phyloP scores from a whole-genome alignment of 2,888 invertebrate species.

The Alloscopus bannaensis region DNA sequence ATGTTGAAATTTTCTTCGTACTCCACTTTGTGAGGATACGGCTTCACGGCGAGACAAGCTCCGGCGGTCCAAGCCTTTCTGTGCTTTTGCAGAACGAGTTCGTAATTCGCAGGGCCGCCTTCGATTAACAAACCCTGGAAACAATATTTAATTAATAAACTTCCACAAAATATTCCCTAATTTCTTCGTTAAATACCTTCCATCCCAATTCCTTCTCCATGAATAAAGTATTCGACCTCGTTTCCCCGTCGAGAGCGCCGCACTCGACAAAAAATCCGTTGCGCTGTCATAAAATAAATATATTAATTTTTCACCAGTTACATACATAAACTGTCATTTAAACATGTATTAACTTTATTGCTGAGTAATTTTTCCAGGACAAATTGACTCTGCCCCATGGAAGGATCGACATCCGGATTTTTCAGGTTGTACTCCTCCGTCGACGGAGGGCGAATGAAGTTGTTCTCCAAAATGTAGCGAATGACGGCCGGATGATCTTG shows the following conservation, averaged over 20 bases:
- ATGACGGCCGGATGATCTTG: slow-evolving; percentile 64
- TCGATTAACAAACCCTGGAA: slow-evolving; percentile 75
- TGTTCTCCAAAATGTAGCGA: slow-evolving; percentile 41
- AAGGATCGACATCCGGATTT: slow-evolving; percentile 69
- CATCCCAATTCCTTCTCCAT: slow-evolving; percentile 75
- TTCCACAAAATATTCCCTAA: too few relatives aligned
- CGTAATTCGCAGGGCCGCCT: slow-evolving; percentile 75
- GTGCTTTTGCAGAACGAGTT: slow-evolving; percentile 73
- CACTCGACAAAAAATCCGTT: slow-evolving; percentile 69
- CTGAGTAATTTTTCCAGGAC: slow-evolving; percentile 69
- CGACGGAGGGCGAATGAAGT: slow-evolving; percentile 41
- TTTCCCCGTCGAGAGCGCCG: slow-evolving; percentile 76
- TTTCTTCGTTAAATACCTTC: too few relatives aligned
- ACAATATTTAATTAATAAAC: too few relatives aligned
- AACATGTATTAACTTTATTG: slow-evolving; percentile 69
- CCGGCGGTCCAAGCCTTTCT: slow-evolving; percentile 75
- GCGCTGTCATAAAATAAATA: slow-evolving; percentile 58
- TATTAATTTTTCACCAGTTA: neutral
- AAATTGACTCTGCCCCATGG: slow-evolving; percentile 73
- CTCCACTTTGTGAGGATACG: slow-evolving; percentile 67
- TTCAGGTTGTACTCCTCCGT: slow-evolving; percentile 69
- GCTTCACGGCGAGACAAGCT: slow-evolving; percentile 74
- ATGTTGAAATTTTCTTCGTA: slow-evolving; percentile 26
- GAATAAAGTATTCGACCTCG: slow-evolving; percentile 75
- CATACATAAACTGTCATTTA: neutral